Evolutionary conservation across 2,113 vertebrate species (phyloP).

Genomic region (Sus scrofa): T2T-Sscrofa CM000816.6:99175501-99176000

Average conservation of each 20-base stretch:
- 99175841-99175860: neutral
- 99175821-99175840: constrained; percentile 49
- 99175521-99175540: neutral
- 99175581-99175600: neutral
- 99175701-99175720: neutral
- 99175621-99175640: neutral
- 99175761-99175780: neutral
- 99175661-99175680: neutral
- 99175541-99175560: neutral
- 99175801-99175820: neutral
- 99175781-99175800: neutral
- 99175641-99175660: neutral
- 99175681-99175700: neutral
- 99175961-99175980: constrained; percentile 45
- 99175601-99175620: neutral
- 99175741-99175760: neutral
- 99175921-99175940: constrained; percentile 65
- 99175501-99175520: neutral
- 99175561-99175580: neutral
- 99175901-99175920: constrained; percentile 57
- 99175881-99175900: constrained; percentile 55
- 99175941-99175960: constrained; percentile 51
- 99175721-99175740: neutral
- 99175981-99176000: constrained; percentile 64
- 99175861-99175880: constrained; percentile 53